Conservation (phyloP, 2,113 vertebrate species). For the Scytalopus superciliaris region DNA sequence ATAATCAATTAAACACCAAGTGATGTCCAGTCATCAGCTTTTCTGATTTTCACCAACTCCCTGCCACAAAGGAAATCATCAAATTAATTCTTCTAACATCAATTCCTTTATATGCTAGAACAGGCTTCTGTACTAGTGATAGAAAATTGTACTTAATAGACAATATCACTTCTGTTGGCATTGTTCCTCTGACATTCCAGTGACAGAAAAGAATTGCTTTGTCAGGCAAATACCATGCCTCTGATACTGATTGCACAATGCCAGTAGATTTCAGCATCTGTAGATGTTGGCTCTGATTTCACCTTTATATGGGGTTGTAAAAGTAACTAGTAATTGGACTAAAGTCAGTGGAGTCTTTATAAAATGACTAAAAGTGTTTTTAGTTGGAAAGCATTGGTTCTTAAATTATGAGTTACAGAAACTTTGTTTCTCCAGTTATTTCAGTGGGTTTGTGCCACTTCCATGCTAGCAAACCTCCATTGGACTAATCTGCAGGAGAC, state of each 20-base stretch:
- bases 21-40: neutral
- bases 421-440: neutral
- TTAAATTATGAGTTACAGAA: neutral
- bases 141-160: neutral
- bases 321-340: neutral
- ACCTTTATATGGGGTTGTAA: neutral
- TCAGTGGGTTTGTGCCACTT: neutral
- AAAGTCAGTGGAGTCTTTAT: neutral
- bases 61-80: neutral
- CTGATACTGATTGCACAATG: neutral
- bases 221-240: neutral
- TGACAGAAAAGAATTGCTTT: neutral
- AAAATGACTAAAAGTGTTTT: neutral
- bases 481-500: neutral
- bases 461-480: neutral
- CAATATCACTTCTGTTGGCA: neutral
- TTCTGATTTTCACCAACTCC: neutral
- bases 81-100: neutral
- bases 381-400: neutral
- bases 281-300: neutral
- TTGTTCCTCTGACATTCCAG: neutral
- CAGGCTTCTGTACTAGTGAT: neutral
- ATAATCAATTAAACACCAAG: neutral
- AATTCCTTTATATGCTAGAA: neutral
- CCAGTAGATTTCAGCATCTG: neutral